Percentiles rank a stretch among this genome's conserved stretches.
phyloP scores from a whole-genome alignment of 2,888 invertebrate genomes.

The Bembecia ichneumoniformis region DNA sequence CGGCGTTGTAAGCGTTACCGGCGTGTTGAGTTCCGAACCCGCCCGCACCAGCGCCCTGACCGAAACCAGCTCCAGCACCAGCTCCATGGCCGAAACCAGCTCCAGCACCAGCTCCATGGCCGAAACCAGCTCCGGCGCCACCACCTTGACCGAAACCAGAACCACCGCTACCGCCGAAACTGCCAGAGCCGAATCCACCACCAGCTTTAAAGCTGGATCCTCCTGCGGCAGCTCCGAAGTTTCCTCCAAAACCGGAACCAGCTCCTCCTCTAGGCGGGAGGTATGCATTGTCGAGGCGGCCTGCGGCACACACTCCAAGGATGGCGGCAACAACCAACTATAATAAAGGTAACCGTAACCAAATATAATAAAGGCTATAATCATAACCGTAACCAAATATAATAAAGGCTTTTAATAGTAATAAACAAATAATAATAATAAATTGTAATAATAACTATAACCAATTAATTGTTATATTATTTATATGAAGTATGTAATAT shows the following conservation, averaged over 20 bases:
- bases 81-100: constrained; percentile 10
- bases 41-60: constrained; percentile 13
- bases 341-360: constrained; percentile 7
- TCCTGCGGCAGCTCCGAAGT: constrained; percentile 23
- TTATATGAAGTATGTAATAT: too few species aligned
- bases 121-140: constrained; percentile 14
- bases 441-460: too few species aligned
- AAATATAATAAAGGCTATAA: too few species aligned
- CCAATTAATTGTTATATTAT: too few species aligned
- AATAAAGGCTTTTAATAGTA: too few species aligned
- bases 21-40: constrained; percentile 25
- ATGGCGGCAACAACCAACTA: constrained; percentile 60
- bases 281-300: constrained; percentile 64
- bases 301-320: constrained; percentile 57
- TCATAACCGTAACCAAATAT: too few species aligned
- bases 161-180: constrained; percentile 14
- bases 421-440: too few species aligned
- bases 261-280: constrained; percentile 60
- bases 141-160: constrained; percentile 15
- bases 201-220: constrained; percentile 12
- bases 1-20: constrained; percentile 29
- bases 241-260: constrained; percentile 50
- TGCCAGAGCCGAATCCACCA: constrained; percentile 14
- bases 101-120: constrained; percentile 10
- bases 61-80: constrained; percentile 13